Base-by-base conservation (phyloP, 2,797 vertebrate genomes). In the Serranus cabrilla region DNA sequence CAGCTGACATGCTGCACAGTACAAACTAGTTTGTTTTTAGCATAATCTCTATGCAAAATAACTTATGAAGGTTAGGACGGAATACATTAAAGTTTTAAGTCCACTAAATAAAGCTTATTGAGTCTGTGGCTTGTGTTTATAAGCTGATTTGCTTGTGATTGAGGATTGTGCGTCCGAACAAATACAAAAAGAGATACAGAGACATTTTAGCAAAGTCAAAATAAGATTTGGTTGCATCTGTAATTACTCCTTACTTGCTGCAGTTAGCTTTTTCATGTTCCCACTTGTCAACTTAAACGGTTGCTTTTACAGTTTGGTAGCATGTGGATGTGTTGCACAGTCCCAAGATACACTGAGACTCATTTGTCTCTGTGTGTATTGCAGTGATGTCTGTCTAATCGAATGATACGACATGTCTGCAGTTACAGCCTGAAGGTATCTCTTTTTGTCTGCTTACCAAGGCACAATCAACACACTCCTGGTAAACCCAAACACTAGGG, bases 391-490 rank as follows among this genome's bases (percentile, higher is more conserved):
- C 43, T 46, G 40, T 81, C 64, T 58, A 31, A 58, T 69, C 1
- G 1, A 71, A 25, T 62, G 42, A 58, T 63, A 47, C 11, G 23
- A 51, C 49, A 49, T 39, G 17, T 54, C 34, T 58, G 21, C 65
- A 34, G 18, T 58, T 49, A 25, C 12, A 45, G 20, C 25, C 23
- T 31, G 10, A 63, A 43, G 56, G 31, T 54, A 39, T 78, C 61
- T 40, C 39, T 63, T 71, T 64, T 25, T 70, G 23, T 74, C 54
- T 72, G 52, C 59, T 49, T 42, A 45, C 60, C 57, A 66, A 55
- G 49, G 71, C 31, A 58, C 59, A 77, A 82, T 80, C 71, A 60
- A 56, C 70, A 68, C 27, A 16, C 16, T 71, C 45, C 66, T 27
- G 61, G 57, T 64, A 64, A 69, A 77, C 16, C 37, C 46, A 61